These are phyloP conservation scores for Halisarca cf. caerulea DNA, from an alignment of 37 sponge, comb jelly and placozoan species.

Conservation along the genomic window DNA sequence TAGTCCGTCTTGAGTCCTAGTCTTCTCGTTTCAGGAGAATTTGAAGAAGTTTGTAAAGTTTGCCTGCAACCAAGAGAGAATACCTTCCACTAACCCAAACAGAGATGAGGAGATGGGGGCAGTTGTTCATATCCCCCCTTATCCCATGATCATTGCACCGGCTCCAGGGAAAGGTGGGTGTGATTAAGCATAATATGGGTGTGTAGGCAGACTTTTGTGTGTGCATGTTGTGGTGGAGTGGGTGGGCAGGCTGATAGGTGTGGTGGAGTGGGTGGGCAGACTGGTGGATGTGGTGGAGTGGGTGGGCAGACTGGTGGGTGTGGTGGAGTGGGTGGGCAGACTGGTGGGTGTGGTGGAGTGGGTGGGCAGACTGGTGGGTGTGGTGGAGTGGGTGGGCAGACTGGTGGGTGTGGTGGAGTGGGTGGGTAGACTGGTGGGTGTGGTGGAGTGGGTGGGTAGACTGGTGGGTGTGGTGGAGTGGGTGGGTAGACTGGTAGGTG, in stretches of 20 bases:
- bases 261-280: background rate
- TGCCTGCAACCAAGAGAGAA: slow-evolving; percentile 98
- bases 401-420: background rate
- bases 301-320: background rate
- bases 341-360: background rate
- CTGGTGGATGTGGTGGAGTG: background rate
- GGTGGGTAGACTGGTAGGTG: background rate
- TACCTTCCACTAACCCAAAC: slow-evolving; percentile 88
- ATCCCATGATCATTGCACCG: slow-evolving; percentile 97
- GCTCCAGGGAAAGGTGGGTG: slow-evolving; percentile 79
- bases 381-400: background rate
- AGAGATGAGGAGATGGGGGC: slow-evolving; percentile 62
- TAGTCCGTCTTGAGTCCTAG: background rate
- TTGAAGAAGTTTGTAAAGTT: slow-evolving; percentile 95
- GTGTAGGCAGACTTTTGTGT: background rate
- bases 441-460: too few relatives aligned
- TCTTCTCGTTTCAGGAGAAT: slow-evolving; percentile 68
- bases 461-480: slow-evolving; percentile 15
- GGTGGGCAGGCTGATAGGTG: background rate
- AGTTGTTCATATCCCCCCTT: slow-evolving; percentile 86
- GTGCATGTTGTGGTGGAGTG: background rate
- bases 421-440: background rate
- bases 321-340: background rate
- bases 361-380: too few relatives aligned
- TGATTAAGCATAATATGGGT: background rate